phyloP scores from a whole-genome alignment of 2,113 vertebrate genomes.

The Cariama cristata region DNA sequence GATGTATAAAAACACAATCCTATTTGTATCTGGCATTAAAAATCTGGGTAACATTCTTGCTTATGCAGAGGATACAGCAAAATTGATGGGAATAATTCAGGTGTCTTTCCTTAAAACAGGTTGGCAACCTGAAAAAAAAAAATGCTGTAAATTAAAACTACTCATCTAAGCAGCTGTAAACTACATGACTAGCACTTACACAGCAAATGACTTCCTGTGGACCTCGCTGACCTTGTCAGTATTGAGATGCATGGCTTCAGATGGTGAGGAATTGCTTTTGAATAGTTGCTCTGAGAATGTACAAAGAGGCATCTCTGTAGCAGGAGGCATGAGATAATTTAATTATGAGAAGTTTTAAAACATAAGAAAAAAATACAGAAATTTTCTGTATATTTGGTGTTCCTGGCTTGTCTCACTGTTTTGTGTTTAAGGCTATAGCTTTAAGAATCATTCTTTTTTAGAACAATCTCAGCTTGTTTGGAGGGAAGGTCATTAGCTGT shows the following conservation, averaged over 20 bases:
- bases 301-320: not conserved
- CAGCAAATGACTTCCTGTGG: constrained; percentile 45
- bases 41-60: not conserved
- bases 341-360: not conserved
- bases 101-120: not conserved
- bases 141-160: constrained; percentile 28
- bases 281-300: not conserved
- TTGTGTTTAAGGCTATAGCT: not conserved
- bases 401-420: not conserved
- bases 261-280: not conserved
- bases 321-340: not conserved
- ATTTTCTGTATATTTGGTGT: not conserved
- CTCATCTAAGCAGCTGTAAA: constrained; percentile 25
- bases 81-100: not conserved
- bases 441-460: not conserved
- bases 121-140: not conserved
- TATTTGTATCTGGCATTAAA: not conserved
- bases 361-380: not conserved
- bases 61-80: not conserved
- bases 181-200: constrained; percentile 28
- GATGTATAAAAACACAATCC: not conserved
- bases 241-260: not conserved
- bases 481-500: not conserved
- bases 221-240: constrained; percentile 50
- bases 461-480: not conserved